Base-by-base conservation (phyloP, 2,113 vertebrate genomes). In the Willisornis vidua region DNA sequence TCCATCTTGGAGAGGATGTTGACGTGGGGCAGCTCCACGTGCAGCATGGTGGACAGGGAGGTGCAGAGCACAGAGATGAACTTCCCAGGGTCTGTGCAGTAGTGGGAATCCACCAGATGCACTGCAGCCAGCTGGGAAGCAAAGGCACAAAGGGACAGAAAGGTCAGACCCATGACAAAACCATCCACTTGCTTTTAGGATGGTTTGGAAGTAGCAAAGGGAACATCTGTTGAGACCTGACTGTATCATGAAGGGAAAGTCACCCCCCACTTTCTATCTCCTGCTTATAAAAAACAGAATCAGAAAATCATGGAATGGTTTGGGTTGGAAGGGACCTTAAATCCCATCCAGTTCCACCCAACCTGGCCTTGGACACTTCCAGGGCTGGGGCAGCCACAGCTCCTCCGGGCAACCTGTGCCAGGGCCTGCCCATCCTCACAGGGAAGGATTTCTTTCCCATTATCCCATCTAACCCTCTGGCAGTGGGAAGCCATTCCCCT, bases 1-100 rank as follows among this genome's bases (percentile, higher is more conserved):
- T 99, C 99, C 98, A 99, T 99, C 98, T 99, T 99, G 96, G 99
- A 99, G 39, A 99, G 99, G 74, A 99, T 31, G 31, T 99, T 99
- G 96, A 99, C 97, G 1, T 99, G 99, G 37, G 99, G 99, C 84
- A 99, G 98, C 71, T 99, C 99, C 95, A 99, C 98, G 1, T 99
- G 99, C 83, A 99, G 98, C 99, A 99, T 99, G 90, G 99, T 99
- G 96, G 98, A 98, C 29, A 99, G 97, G 0, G 99, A 99, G 17
- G 99, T 99, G 92, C 99, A 99, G 39, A 99, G 98, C 5, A 99
- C 98, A 0, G 99, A 99, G 97, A 99, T 99, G 97, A 99, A 99
- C 98, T 99, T 99, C 91, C 98, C 99, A 1, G 99, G 98, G 90
- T 99, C 99, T 2, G 99, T 98, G 75, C 99, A 99, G 97, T 99